Conservation (phyloP, 2,797 vertebrate species). For the Danio jaintianensis region DNA sequence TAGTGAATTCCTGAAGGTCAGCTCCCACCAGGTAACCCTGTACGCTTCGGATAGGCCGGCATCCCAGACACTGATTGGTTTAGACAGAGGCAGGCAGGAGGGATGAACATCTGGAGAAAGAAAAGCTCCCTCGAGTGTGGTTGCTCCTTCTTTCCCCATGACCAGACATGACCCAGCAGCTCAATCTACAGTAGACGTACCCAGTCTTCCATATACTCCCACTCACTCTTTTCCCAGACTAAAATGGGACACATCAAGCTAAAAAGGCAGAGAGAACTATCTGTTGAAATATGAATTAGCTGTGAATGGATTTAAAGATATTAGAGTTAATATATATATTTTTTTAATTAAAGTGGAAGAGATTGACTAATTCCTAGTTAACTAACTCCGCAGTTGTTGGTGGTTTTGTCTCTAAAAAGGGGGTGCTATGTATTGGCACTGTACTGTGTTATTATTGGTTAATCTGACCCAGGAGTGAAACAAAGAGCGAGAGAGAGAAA, state of each 20-base stretch:
- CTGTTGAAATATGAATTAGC: neutral
- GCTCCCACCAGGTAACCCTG: conserved; percentile 60
- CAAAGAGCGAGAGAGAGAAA: conserved; percentile 1
- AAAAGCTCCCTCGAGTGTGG: conserved; percentile 39
- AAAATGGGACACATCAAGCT: conserved; percentile 17
- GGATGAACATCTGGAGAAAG: conserved; percentile 47
- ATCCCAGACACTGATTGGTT: conserved; percentile 53
- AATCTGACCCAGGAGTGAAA: neutral
- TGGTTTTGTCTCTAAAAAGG: conserved; percentile 1
- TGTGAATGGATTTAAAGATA: conserved; percentile 5
- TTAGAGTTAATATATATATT: neutral
- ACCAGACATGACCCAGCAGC: conserved; percentile 47
- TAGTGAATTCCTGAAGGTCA: conserved; percentile 64
- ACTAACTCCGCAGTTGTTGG: conserved; percentile 14
- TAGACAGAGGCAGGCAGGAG: conserved; percentile 40
- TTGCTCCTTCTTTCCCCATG: conserved; percentile 47
- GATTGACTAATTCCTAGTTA: conserved; percentile 10
- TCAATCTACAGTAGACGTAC: conserved; percentile 43
- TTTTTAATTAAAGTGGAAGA: neutral
- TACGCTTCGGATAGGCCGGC: conserved; percentile 47
- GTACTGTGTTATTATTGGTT: neutral
- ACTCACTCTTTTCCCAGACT: conserved; percentile 10
- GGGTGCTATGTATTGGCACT: neutral
- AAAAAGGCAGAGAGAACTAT: neutral
- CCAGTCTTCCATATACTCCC: conserved; percentile 42